Conservation (phyloP, 1,140 invertebrate genomes). For the Ephestia elutella region DNA sequence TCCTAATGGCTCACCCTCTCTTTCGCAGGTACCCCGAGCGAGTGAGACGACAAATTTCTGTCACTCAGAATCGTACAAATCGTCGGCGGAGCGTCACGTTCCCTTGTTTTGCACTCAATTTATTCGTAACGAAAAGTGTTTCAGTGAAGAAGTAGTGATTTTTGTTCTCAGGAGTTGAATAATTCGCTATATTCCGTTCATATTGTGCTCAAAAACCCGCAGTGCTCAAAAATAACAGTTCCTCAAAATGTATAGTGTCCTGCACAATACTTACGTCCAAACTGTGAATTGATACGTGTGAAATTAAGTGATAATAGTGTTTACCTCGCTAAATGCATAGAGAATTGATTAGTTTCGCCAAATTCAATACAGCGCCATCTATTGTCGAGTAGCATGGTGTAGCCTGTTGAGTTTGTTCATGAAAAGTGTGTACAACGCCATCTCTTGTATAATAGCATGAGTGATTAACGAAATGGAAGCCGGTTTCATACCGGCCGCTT, state of each 20-base stretch:
- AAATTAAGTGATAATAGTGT: slow-evolving; percentile 20
- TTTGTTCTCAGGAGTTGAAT: slow-evolving; percentile 16
- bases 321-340: slow-evolving; percentile 13
- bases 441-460: slow-evolving; percentile 46
- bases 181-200: slow-evolving; percentile 40
- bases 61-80: slow-evolving; percentile 29
- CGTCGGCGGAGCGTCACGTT: slow-evolving; percentile 22
- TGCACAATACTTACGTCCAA: slow-evolving; percentile 42
- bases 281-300: slow-evolving; percentile 51
- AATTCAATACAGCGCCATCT: slow-evolving; percentile 42
- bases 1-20: slow-evolving; percentile 41
- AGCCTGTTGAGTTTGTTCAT: not conserved
- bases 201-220: slow-evolving; percentile 37
- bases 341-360: slow-evolving; percentile 26
- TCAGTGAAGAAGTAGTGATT: not conserved
- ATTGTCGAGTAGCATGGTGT: slow-evolving; percentile 25
- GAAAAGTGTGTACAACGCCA: slow-evolving; percentile 33
- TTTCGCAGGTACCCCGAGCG: slow-evolving; percentile 40
- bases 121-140: not conserved
- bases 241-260: slow-evolving; percentile 54
- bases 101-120: slow-evolving; percentile 13
- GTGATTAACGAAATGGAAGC: slow-evolving; percentile 59
- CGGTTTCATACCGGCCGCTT: slow-evolving; percentile 62
- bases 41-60: slow-evolving; percentile 22
- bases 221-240: slow-evolving; percentile 44